phyloP scores from a whole-genome alignment of 1,140 invertebrate species.

The Megalopta genalis region DNA sequence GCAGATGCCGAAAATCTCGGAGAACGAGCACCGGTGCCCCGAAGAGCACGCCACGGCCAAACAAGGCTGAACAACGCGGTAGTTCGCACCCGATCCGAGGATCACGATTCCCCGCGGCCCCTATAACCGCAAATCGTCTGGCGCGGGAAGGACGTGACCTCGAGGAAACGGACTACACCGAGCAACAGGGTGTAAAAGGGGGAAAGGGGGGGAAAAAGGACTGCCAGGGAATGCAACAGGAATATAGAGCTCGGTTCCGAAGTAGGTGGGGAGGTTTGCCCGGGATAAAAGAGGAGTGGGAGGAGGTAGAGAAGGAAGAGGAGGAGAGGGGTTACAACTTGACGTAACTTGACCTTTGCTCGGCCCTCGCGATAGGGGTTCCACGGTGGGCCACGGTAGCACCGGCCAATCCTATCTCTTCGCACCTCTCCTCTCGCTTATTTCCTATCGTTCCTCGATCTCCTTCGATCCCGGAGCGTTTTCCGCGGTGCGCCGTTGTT shows the following conservation, averaged over 20 bases:
- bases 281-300: background rate
- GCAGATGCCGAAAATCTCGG: no score
- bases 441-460: conserved; percentile 58
- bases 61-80: background rate
- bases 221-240: background rate
- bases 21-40: no score
- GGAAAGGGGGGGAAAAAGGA: conserved; percentile 31
- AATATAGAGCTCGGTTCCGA: background rate
- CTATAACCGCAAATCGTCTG: conserved; percentile 59
- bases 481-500: conserved; percentile 31
- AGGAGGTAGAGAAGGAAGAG: background rate
- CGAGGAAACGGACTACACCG: conserved; percentile 41
- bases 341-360: conserved; percentile 52
- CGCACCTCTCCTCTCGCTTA: conserved; percentile 33
- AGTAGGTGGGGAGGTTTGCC: background rate
- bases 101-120: conserved; percentile 45
- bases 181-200: no score
- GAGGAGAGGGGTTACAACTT: conserved; percentile 16
- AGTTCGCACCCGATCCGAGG: conserved; percentile 29
- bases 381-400: conserved; percentile 26
- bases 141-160: conserved; percentile 59
- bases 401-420: conserved; percentile 50
- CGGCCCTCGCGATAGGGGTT: conserved; percentile 25
- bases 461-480: conserved; percentile 47
- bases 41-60: background rate